These are phyloP conservation scores for Chaenocephalus aceratus DNA, from an alignment of 2,113 vertebrate species.

Conservation along the genomic window DNA sequence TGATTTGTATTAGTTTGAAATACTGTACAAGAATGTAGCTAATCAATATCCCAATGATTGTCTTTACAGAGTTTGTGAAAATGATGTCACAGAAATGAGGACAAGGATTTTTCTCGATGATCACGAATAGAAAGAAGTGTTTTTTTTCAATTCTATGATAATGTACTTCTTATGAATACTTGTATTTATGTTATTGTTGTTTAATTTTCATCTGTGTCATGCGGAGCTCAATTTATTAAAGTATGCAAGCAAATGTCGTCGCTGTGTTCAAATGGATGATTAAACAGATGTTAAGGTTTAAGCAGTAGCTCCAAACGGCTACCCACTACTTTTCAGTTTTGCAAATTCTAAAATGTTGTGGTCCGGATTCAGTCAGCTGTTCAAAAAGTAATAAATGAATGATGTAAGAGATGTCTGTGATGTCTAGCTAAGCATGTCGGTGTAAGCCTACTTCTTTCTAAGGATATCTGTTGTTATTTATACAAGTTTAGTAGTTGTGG, in stretches of 20 bases:
- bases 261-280: not conserved
- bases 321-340: no score
- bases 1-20: not conserved
- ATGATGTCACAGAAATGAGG: constrained; percentile 83
- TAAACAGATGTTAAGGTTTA: not conserved
- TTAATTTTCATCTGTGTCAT: not conserved
- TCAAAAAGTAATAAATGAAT: not conserved
- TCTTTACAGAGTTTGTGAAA: constrained; percentile 82
- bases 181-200: not conserved
- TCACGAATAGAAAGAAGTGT: not conserved
- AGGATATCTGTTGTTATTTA: not conserved
- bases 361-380: not conserved
- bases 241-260: not conserved
- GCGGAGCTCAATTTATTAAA: not conserved
- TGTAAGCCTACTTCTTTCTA: not conserved
- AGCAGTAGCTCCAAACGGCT: not conserved
- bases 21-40: not conserved
- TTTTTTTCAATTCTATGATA: not conserved
- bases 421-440: not conserved
- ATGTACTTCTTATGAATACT: not conserved
- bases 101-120: not conserved
- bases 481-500: not conserved
- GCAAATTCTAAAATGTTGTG: no score
- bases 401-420: not conserved
- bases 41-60: constrained; percentile 4